Evolutionary conservation across 2,797 vertebrate species (phyloP), one percentile per base, ranked within the genome.

Genomic region (Dermochelys coriacea): DNA sequence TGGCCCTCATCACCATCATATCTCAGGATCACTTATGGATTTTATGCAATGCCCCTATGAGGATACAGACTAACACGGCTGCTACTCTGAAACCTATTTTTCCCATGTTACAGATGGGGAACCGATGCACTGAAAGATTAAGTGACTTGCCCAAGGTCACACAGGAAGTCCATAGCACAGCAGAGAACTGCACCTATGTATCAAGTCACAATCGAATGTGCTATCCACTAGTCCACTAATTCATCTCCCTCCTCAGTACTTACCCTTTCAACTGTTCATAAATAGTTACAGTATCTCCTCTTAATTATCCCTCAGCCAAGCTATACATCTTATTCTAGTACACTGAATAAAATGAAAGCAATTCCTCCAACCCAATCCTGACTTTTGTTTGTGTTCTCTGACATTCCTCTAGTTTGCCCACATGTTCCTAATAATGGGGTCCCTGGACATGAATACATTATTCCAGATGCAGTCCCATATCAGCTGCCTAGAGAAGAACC

Each of bases 241-340:
- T 85, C 47, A 85, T 12, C 57, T 54, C 84, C 87, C 82, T 64
- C 51, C 50, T 74, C 49, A 85, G 37, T 78, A n/a, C 21, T 12
- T 6, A n/a, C 9, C 23, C 2, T 3, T 27, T 57, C 55, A 11
- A 64, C 34, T 2, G 14, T n/a, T 64, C 61, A 64, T n/a, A n/a
- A 64, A n/a, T 64, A 64, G 61, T 64, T 64, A 64, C 61, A 19
- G 16, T n/a, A 64, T 64, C 61, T 64, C 61, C 61, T n/a, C 4
- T 80, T 80, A 84, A 84, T 79, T 91, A 75, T 3, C 80, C 52
- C 83, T 82, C 25, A 52, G 84, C 78, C 94, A 85, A 77, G 21
- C 82, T 52, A 92, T 61, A 80, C 2, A 1, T 68, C 86, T 47
- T 49, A 89, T 85, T 74, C 59, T 92, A 47, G 84, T 90, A 75